Evolutionary conservation across 2,797 vertebrate genomes (phyloP).

Genomic region (Aeoliscus strigatus): DNA sequence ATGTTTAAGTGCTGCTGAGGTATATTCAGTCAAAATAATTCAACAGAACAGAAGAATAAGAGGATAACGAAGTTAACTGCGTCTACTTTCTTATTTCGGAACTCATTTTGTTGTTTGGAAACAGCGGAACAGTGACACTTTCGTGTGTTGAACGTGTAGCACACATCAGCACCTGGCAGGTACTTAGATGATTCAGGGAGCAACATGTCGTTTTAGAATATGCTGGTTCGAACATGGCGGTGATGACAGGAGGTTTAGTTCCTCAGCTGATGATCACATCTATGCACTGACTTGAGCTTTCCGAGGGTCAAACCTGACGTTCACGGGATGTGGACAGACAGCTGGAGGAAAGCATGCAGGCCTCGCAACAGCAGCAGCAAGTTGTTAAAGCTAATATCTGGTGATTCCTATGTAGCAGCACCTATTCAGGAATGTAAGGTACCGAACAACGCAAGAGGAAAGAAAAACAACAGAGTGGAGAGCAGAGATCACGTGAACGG

Average conservation of each 20-base stretch:
- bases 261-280: slow-evolving; percentile 15
- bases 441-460: slow-evolving; percentile 32
- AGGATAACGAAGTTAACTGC: slow-evolving; percentile 42
- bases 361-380: slow-evolving; percentile 60
- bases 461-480: slow-evolving; percentile 81
- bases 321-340: slow-evolving; percentile 58
- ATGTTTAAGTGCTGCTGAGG: slow-evolving; percentile 94
- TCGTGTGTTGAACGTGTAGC: slow-evolving; percentile 31
- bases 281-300: slow-evolving; percentile 53
- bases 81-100: slow-evolving; percentile 30
- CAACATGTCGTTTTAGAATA: slow-evolving; percentile 22
- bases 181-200: slow-evolving; percentile 30
- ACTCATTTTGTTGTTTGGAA: slow-evolving; percentile 24
- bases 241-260: slow-evolving; percentile 20
- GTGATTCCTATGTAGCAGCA: slow-evolving; percentile 55
- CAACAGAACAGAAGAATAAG: slow-evolving; percentile 48
- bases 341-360: slow-evolving; percentile 58
- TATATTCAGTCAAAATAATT: slow-evolving; percentile 77
- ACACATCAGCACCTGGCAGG: slow-evolving; percentile 34
- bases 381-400: slow-evolving; percentile 66
- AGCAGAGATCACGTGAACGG: slow-evolving; percentile 83
- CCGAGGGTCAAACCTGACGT: slow-evolving; percentile 37
- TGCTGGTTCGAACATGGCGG: slow-evolving; percentile 37
- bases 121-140: slow-evolving; percentile 39
- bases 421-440: slow-evolving; percentile 40